Evolutionary conservation across 2,797 vertebrate species (phyloP), one percentile per base, ranked within the genome.

Genomic region (Rhyacichthys aspro): DNA sequence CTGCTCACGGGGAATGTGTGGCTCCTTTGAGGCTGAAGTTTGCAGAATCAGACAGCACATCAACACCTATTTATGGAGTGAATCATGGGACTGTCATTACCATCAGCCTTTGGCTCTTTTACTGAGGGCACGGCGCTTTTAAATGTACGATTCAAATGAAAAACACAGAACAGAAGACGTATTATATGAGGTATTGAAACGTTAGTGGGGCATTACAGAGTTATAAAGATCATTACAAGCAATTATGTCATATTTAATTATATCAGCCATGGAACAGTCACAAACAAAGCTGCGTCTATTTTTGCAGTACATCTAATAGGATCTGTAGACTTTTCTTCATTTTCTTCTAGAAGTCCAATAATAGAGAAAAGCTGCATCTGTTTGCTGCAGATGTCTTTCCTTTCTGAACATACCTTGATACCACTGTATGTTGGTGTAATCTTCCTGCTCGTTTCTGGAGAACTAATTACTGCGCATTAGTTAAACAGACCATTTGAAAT

Each of bases 401-500:
- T 48, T 45, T 52, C 44, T 60, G 63, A 73, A 68, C 18, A 37
- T 18, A 88, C 83, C 85, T 86, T 67, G 61, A 82, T 63, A 59
- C 58, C 47, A 48, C 70, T 44, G 47, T 68, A 69, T 67, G 41
- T 66, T 55, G 42, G 65, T 62, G 49, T 81, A 78, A 67, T 76
- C 74, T 44, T 65, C 70, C 66, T 58, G 74, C 71, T 80, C 69
- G 55, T 83, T 89, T 82, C 74, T 63, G 76, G 74, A 82, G 74
- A 77, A 81, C 82, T 90, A 89, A 90, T 90, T 89, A 88, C 85
- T 74, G 72, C 63, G 52, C 84, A 86, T 87, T 86, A 87, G 88
- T 88, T 85, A 88, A 87, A 87, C 87, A 88, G 87, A 88, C 84
- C 88, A 86, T 87, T 86, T 79, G 81, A 83, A 88, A 87, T 78